phyloP scores from a whole-genome alignment of 1,140 invertebrate genomes.

The Drosophila pallidifrons region DNA sequence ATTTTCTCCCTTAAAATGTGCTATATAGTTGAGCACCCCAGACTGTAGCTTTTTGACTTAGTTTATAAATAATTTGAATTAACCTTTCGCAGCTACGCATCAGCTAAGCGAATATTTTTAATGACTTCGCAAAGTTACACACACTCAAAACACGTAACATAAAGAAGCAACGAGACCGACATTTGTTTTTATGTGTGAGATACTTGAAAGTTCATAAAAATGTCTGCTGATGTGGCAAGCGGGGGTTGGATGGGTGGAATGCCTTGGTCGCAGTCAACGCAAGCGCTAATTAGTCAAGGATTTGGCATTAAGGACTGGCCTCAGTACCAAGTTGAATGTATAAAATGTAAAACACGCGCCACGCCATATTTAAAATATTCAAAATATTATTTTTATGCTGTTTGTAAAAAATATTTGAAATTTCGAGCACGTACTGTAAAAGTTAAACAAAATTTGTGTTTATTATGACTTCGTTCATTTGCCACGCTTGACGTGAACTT shows the following conservation, averaged over 20 bases:
- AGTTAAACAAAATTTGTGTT: conserved; percentile 33
- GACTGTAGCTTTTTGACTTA: background rate
- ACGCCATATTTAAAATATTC: conserved; percentile 55
- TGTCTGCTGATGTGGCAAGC: conserved; percentile 31
- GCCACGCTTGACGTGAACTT: conserved; percentile 1
- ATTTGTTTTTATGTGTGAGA: conserved; percentile 43
- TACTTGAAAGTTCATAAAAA: conserved; percentile 35
- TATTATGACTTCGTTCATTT: conserved; percentile 16
- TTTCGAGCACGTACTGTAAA: conserved; percentile 57
- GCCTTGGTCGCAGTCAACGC: conserved; percentile 3
- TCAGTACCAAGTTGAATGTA: conserved; percentile 7
- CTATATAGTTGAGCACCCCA: too few relatives aligned
- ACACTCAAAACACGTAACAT: conserved; percentile 1
- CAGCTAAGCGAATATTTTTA: conserved; percentile 70
- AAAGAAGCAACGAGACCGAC: conserved; percentile 23
- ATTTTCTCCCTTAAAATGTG: background rate
- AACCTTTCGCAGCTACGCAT: conserved; percentile 29
- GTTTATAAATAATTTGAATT: conserved; percentile 24
- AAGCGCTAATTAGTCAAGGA: conserved; percentile 72
- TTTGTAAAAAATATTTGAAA: conserved; percentile 47
- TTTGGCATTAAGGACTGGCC: conserved; percentile 49
- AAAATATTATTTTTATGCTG: conserved; percentile 38
- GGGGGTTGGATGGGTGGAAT: conserved; percentile 4
- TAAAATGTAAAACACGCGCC: conserved; percentile 52
- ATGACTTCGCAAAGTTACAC: conserved; percentile 54